phyloP scores from a whole-genome alignment of 30 jellyfish, hydroid and myxozoan genomes.

The Rhopilema esculentum region DNA sequence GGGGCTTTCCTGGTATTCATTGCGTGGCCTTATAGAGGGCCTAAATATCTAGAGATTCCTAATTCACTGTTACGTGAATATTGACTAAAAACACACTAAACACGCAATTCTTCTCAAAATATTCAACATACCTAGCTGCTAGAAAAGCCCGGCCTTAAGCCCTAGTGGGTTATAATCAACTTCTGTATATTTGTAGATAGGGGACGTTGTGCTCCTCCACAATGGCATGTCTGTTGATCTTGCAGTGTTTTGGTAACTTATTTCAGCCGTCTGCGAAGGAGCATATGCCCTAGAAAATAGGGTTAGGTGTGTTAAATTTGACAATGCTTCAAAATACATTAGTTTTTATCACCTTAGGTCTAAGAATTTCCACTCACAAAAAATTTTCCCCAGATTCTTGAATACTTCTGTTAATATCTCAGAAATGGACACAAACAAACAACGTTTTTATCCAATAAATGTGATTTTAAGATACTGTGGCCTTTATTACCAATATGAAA shows the following conservation, averaged over 20 bases:
- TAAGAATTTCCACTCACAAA: too few relatives aligned
- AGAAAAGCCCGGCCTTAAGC: background rate
- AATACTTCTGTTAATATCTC: too few relatives aligned
- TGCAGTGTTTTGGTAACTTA: conserved; percentile 10
- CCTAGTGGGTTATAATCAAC: conserved; percentile 67
- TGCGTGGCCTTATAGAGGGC: too few relatives aligned
- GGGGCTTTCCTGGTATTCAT: too few relatives aligned
- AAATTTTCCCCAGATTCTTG: too few relatives aligned
- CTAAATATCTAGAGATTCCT: background rate
- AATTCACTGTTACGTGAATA: background rate
- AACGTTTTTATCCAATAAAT: too few relatives aligned
- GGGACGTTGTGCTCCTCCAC: conserved; percentile 51
- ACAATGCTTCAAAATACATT: background rate
- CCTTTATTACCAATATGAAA: too few relatives aligned
- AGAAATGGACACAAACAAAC: too few relatives aligned
- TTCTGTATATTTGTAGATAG: conserved; percentile 73
- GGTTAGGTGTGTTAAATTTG: conserved; percentile 7
- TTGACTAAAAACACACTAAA: background rate
- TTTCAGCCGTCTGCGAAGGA: conserved; percentile 38
- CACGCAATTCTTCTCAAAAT: background rate
- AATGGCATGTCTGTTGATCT: background rate
- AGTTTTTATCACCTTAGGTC: background rate
- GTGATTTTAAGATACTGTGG: too few relatives aligned
- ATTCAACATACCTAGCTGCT: background rate
- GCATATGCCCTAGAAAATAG: conserved; percentile 56